phyloP scores from a whole-genome alignment of 2,113 vertebrate genomes.

The Isichthys henryi region DNA sequence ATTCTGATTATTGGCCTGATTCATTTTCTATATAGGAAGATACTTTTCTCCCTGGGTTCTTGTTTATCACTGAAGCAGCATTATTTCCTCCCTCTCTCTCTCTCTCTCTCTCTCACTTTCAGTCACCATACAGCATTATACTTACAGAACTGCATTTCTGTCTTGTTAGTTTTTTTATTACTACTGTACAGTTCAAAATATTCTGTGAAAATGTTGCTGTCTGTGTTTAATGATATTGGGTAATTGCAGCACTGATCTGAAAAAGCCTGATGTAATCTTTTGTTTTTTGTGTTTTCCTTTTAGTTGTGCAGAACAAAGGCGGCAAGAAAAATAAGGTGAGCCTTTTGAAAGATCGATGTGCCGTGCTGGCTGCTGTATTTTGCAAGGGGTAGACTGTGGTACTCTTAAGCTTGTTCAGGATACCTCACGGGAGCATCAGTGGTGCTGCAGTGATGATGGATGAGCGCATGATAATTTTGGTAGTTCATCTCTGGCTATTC shows the following conservation, averaged over 20 bases:
- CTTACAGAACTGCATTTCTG: not conserved
- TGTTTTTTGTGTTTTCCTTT: not conserved
- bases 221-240: not conserved
- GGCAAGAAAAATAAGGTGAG: conserved; percentile 58
- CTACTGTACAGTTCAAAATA: not conserved
- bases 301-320: conserved; percentile 50
- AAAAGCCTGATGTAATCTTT: not conserved
- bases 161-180: not conserved
- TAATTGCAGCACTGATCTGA: not conserved
- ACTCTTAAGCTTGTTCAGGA: not conserved
- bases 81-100: not conserved
- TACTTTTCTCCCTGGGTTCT: not conserved
- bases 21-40: not conserved
- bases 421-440: not conserved
- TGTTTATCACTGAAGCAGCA: not conserved
- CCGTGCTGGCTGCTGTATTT: not conserved
- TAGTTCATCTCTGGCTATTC: not conserved
- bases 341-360: not conserved
- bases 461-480: not conserved
- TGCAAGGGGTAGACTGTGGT: not conserved
- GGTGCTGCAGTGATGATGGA: not conserved
- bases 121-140: not conserved
- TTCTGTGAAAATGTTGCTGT: not conserved
- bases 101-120: not conserved
- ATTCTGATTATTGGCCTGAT: not conserved